phyloP scores from a whole-genome alignment of 2,113 vertebrate species.

The Podilymbus podiceps region DNA sequence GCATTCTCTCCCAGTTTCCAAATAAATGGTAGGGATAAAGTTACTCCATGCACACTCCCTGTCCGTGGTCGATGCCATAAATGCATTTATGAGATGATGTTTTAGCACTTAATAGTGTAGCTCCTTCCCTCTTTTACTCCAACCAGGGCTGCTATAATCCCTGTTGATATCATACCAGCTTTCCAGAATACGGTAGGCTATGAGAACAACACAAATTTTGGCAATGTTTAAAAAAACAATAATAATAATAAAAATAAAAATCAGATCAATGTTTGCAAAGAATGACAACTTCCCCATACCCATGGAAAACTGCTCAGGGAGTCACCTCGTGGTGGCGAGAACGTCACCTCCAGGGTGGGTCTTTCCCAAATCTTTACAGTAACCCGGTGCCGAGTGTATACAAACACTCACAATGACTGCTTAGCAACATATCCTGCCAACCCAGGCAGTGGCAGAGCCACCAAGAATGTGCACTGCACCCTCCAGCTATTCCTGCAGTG shows the following conservation, averaged over 20 bases:
- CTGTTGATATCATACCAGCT: background rate
- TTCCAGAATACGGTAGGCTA: accelerated
- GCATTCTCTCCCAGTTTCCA: background rate
- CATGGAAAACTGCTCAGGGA: background rate
- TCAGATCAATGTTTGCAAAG: background rate
- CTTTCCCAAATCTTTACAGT: background rate
- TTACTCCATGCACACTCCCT: background rate
- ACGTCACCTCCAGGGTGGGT: background rate
- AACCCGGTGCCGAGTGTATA: background rate
- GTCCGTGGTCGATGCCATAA: background rate
- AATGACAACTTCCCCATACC: background rate
- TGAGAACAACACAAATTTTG: background rate
- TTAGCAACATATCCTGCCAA: conserved; percentile 59
- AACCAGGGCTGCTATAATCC: background rate
- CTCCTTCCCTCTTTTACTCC: background rate
- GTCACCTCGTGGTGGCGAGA: background rate
- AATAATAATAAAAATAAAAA: background rate
- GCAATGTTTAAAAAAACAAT: background rate
- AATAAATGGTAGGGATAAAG: background rate
- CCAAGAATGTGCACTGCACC: background rate
- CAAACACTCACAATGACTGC: conserved; percentile 53
- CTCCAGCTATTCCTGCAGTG: background rate
- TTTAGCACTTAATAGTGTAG: accelerated
- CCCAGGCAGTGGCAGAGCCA: background rate
- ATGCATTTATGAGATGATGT: background rate